phyloP scores from a whole-genome alignment of 53 echinoderm and acorn worm species.

The Paracentrotus lividus region DNA sequence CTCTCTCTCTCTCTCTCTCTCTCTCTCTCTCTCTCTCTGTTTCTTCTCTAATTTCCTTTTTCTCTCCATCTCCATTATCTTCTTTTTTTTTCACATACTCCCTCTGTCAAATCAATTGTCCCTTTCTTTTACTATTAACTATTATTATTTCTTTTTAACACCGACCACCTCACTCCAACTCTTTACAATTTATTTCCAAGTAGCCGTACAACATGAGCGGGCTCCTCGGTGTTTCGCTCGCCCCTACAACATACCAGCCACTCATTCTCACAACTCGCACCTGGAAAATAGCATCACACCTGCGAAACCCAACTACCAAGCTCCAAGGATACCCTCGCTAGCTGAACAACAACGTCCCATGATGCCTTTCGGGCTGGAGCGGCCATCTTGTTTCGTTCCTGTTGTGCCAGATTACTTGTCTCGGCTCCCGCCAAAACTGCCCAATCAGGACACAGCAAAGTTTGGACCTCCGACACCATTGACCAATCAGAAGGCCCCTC shows the following conservation, averaged over 20 bases:
- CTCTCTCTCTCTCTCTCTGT: neutral
- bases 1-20: neutral
- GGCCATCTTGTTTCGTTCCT: slow-evolving; percentile 76
- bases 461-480: neutral
- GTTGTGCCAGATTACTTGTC: slow-evolving; percentile 74
- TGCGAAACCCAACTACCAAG: slow-evolving; percentile 22
- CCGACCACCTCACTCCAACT: neutral
- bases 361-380: slow-evolving; percentile 46
- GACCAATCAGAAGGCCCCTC: slow-evolving; percentile 24
- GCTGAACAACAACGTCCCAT: slow-evolving; percentile 16
- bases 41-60: neutral
- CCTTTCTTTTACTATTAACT: no score
- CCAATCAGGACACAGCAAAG: slow-evolving; percentile 52
- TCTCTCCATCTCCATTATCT: neutral
- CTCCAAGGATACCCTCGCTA: neutral
- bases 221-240: slow-evolving; percentile 95
- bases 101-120: neutral
- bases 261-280: neutral
- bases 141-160: no score
- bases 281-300: neutral
- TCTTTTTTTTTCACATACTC: neutral
- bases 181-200: no score
- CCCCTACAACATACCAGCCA: slow-evolving; percentile 64
- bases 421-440: slow-evolving; percentile 54
- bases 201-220: slow-evolving; percentile 97